These are phyloP conservation scores for Pleuronectes platessa DNA, from an alignment of 2,113 vertebrate genomes.

Conservation along the genomic window DNA sequence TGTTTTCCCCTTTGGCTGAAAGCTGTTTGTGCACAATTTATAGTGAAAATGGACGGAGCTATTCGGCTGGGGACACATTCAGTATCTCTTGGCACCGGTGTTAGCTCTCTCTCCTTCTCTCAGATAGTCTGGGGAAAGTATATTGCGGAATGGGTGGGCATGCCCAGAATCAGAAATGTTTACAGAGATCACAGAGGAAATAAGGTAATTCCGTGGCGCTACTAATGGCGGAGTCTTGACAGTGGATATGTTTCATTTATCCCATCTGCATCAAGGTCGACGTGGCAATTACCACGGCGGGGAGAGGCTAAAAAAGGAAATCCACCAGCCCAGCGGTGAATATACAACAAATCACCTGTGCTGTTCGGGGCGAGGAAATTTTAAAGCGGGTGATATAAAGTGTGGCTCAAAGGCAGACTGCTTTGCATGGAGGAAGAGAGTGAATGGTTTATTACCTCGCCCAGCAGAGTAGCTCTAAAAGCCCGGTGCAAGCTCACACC, in stretches of 20 bases:
- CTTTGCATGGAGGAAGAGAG: constrained; percentile 51
- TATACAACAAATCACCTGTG: constrained; percentile 77
- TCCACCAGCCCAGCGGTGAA: constrained; percentile 51
- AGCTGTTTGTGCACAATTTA: constrained; percentile 33
- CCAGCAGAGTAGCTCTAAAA: constrained; percentile 55
- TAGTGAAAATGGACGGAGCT: constrained; percentile 40
- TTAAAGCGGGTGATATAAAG: constrained; percentile 69
- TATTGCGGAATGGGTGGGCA: constrained; percentile 31
- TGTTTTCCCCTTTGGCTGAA: constrained; percentile 44
- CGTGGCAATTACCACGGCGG: constrained; percentile 64
- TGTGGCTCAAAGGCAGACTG: constrained; percentile 67
- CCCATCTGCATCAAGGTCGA: constrained; percentile 78
- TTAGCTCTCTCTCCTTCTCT: constrained; percentile 29
- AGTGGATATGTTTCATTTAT: constrained; percentile 77
- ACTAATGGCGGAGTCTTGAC: constrained; percentile 70
- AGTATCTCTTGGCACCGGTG: constrained; percentile 24
- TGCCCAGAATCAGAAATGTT: constrained; percentile 67
- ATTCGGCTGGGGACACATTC: constrained; percentile 23
- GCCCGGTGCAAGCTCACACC: constrained; percentile 54
- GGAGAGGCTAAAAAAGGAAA: constrained; percentile 65
- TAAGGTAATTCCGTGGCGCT: constrained; percentile 67
- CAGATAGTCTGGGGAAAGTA: constrained; percentile 19
- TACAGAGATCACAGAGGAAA: constrained; percentile 69
- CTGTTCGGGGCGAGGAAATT: constrained; percentile 59
- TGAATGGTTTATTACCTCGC: constrained; percentile 62